Conservation (phyloP, 2,888 invertebrate genomes). For the Zonitis immaculata region DNA sequence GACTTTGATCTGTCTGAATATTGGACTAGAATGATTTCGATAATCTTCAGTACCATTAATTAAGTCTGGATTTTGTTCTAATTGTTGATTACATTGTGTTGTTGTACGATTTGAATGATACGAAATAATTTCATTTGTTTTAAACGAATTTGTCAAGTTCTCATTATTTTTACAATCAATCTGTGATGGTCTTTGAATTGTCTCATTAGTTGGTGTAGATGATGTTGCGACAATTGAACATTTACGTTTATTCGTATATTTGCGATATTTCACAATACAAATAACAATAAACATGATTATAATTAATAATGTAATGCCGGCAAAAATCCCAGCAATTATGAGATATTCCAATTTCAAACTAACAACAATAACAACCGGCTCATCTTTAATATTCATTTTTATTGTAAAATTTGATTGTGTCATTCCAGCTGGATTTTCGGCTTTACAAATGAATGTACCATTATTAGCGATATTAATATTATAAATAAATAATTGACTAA, state of each 20-base stretch:
- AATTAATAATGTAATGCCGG: conserved; percentile 59
- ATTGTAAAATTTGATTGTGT: conserved; percentile 78
- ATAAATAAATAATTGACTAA: conserved; percentile 73
- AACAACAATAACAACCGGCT: conserved; percentile 61
- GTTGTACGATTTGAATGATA: conserved; percentile 18
- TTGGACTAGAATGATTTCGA: conserved; percentile 24
- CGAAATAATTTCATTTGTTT: conserved; percentile 30
- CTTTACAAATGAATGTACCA: conserved; percentile 80
- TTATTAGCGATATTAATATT: conserved; percentile 75
- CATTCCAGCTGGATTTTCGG: conserved; percentile 77
- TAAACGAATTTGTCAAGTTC: conserved; percentile 27
- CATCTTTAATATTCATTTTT: conserved; percentile 68
- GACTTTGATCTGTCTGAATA: conserved; percentile 18
- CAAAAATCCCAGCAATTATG: conserved; percentile 61
- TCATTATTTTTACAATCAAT: conserved; percentile 28
- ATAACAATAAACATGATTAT: conserved; percentile 63
- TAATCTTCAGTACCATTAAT: conserved; percentile 68
- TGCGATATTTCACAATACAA: conserved; percentile 34
- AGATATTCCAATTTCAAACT: conserved; percentile 64
- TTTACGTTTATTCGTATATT: conserved; percentile 32
- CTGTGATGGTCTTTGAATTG: conserved; percentile 11
- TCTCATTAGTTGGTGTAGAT: conserved; percentile 24
- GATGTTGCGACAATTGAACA: conserved; percentile 52
- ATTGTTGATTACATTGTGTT: conserved; percentile 30
- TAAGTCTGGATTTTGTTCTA: conserved; percentile 71